Conservation (phyloP, 2,797 vertebrate genomes). For the Todus mexicanus region DNA sequence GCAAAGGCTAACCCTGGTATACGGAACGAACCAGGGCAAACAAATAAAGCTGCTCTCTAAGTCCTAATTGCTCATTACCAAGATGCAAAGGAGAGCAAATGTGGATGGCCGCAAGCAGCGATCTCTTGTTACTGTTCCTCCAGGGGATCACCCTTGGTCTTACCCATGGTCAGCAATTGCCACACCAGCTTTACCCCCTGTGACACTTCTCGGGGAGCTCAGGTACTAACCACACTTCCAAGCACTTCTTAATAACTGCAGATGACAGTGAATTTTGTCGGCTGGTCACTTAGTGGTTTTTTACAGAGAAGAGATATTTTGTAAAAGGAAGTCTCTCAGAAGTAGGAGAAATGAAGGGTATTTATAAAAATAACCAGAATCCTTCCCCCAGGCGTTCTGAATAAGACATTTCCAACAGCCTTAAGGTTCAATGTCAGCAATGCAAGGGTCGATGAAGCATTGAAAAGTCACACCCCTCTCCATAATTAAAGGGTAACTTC, state of each 20-base stretch:
- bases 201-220: background rate
- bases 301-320: background rate
- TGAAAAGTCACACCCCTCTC: background rate
- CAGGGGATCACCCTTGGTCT: background rate
- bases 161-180: background rate
- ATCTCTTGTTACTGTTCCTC: background rate
- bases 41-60: background rate
- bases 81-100: background rate
- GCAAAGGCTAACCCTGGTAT: background rate
- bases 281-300: background rate
- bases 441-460: background rate
- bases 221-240: background rate
- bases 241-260: background rate
- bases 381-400: background rate
- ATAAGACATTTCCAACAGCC: background rate
- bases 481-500: conserved; percentile 26
- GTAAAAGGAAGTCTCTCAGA: background rate
- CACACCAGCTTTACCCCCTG: background rate
- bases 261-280: background rate
- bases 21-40: background rate
- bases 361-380: conserved; percentile 24
- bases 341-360: background rate
- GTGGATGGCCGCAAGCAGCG: background rate
- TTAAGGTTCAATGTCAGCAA: background rate
- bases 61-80: background rate